Conservation (phyloP, 2,888 invertebrate species). For the Ectropis crepuscularia region DNA sequence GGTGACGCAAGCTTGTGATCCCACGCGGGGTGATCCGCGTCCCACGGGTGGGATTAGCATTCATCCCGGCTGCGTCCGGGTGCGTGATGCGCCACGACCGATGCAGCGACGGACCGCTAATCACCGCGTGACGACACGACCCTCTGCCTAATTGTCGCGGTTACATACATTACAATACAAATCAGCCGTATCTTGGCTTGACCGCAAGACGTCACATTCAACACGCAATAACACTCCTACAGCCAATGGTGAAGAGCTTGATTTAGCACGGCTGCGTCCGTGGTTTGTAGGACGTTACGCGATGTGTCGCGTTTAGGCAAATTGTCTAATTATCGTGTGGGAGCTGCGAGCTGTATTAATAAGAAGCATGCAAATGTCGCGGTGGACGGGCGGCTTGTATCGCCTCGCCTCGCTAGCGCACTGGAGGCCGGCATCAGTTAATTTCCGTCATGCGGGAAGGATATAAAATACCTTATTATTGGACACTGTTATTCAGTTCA, state of each 20-base stretch:
- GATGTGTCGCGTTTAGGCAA: conserved; percentile 59
- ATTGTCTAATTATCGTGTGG: conserved; percentile 76
- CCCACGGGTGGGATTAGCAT: conserved; percentile 52
- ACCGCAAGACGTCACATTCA: conserved; percentile 49
- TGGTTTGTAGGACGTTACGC: conserved; percentile 25
- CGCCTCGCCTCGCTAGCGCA: conserved; percentile 43
- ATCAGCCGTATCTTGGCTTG: conserved; percentile 71
- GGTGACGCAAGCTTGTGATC: conserved; percentile 42
- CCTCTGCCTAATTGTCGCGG: conserved; percentile 74
- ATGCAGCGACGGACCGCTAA: conserved; percentile 67
- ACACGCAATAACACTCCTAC: conserved; percentile 46
- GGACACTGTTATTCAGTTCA: too few relatives aligned
- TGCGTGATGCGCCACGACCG: conserved; percentile 62
- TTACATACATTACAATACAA: conserved; percentile 80
- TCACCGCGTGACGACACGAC: conserved; percentile 64
- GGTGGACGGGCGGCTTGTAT: conserved; percentile 53
- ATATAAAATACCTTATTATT: too few relatives aligned
- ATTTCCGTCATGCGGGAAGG: conserved; percentile 39
- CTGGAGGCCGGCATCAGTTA: conserved; percentile 50
- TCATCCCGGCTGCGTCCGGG: conserved; percentile 48
- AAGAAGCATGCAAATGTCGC: conserved; percentile 66
- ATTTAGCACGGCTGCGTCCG: conserved; percentile 14
- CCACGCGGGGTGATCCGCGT: conserved; percentile 28
- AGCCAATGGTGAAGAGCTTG: conserved; percentile 30
- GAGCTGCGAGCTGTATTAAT: conserved; percentile 58